phyloP scores from a whole-genome alignment of 2,888 invertebrate species.

The Hymenopus coronatus region DNA sequence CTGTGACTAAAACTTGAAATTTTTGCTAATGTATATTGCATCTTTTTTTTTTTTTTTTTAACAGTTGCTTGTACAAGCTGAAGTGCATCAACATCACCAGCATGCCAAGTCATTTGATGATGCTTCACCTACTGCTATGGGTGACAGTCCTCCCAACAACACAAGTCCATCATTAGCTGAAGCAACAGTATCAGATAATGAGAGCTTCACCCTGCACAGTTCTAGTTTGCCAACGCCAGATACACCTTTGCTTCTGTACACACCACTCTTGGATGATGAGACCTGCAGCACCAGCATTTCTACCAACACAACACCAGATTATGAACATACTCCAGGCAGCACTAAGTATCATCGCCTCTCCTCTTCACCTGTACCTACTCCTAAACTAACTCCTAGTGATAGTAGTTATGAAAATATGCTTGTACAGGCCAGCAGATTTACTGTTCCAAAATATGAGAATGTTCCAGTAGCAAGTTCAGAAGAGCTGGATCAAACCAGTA shows the following conservation, averaged over 20 bases:
- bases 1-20: not conserved
- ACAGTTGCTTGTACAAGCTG: constrained; percentile 49
- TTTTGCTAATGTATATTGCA: not conserved
- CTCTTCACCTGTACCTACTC: constrained; percentile 18
- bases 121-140: constrained; percentile 43
- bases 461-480: not conserved
- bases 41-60: constrained; percentile 23
- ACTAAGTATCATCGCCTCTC: constrained; percentile 20
- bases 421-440: not conserved
- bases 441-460: not conserved
- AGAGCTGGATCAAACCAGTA: not conserved
- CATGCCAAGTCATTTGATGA: constrained; percentile 38
- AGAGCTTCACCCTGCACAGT: constrained; percentile 38
- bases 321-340: constrained; percentile 20
- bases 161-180: constrained; percentile 39
- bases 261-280: constrained; percentile 37
- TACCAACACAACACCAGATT: constrained; percentile 29
- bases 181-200: constrained; percentile 41
- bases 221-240: constrained; percentile 39
- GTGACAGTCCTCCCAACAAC: constrained; percentile 7
- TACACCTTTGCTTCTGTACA: constrained; percentile 38
- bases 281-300: constrained; percentile 20
- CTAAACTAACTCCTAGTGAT: constrained; percentile 12
- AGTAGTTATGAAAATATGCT: constrained; percentile 9
- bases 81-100: constrained; percentile 43